A percentile compares a stretch with the other conserved stretches of the same genome.
Conservation (phyloP, 2,888 invertebrate species). For the Dichetophora obliterata region DNA sequence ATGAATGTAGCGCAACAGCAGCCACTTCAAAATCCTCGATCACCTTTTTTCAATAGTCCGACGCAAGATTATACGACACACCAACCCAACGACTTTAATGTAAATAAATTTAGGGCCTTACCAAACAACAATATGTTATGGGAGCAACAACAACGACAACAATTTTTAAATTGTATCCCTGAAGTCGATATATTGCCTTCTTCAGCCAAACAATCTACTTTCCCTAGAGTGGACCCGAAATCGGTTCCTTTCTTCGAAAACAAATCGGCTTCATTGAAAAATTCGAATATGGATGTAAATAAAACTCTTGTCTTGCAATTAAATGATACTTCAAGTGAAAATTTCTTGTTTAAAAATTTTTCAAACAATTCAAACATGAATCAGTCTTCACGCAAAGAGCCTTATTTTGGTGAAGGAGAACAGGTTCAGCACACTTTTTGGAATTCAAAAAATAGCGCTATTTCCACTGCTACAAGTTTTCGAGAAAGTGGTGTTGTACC, state of each 20-base stretch:
- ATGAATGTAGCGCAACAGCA: conserved; percentile 42
- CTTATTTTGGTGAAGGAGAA: conserved; percentile 5
- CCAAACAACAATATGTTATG: conserved; percentile 31
- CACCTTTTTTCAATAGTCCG: conserved; percentile 45
- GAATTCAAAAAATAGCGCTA: conserved; percentile 39
- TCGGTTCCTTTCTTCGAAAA: conserved; percentile 36
- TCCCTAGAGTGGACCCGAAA: not conserved
- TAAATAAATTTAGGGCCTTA: not conserved
- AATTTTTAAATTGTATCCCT: not conserved
- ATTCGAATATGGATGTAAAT: conserved; percentile 50
- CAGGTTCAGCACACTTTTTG: conserved; percentile 45
- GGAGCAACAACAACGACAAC: conserved; percentile 46
- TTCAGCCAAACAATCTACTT: not conserved
- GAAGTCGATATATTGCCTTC: conserved; percentile 8
- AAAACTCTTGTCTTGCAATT: conserved; percentile 43
- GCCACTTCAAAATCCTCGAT: conserved; percentile 13
- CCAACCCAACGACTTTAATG: not conserved
- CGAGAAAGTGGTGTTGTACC: conserved; percentile 13
- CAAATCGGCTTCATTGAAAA: conserved; percentile 27
- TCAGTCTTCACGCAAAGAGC: conserved; percentile 17
- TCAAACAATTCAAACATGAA: conserved; percentile 15
- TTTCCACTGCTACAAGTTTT: conserved; percentile 25
- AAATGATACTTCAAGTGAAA: conserved; percentile 18
- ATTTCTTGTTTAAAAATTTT: conserved; percentile 40
- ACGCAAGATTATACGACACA: conserved; percentile 21